Percentiles rank a stretch among this genome's conserved stretches.
Conservation (phyloP, 2,113 vertebrate genomes). For the Rousettus leschenaultii region DNA sequence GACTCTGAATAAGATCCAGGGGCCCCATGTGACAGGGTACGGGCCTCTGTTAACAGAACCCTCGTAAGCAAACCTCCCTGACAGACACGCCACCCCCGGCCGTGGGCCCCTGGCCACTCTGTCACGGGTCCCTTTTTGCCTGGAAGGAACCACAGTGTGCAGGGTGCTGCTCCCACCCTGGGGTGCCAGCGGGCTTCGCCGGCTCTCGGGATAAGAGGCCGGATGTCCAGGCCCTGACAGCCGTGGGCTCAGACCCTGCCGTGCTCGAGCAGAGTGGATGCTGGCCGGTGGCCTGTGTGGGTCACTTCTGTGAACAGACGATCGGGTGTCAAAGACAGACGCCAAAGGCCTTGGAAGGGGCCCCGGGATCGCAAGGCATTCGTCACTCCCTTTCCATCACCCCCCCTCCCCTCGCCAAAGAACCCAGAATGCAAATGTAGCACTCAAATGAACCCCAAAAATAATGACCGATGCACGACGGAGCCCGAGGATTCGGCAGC, state of each 20-base stretch:
- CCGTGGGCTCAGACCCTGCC: neutral
- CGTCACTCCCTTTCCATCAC: too few relatives aligned
- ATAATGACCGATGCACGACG: accelerated
- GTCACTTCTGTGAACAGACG: neutral
- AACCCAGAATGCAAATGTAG: neutral
- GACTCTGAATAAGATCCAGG: slow-evolving; percentile 39
- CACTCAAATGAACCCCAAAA: neutral
- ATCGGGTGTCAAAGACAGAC: neutral
- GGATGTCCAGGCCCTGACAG: neutral
- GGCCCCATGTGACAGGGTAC: neutral
- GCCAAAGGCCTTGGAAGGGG: neutral
- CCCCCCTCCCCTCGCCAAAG: neutral
- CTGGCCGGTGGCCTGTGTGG: neutral
- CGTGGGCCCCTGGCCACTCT: neutral
- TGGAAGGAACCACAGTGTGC: neutral
- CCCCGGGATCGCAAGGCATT: neutral
- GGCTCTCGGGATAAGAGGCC: accelerated
- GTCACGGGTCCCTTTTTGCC: too few relatives aligned
- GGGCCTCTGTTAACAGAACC: neutral
- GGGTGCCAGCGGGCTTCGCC: accelerated
- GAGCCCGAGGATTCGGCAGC: accelerated
- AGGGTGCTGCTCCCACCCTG: accelerated
- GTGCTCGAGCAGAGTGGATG: accelerated
- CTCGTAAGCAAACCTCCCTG: neutral
- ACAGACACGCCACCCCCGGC: neutral